These are phyloP conservation scores for Polypterus bichir DNA, from an alignment of 2,113 vertebrate genomes.

Conservation along the genomic window DNA sequence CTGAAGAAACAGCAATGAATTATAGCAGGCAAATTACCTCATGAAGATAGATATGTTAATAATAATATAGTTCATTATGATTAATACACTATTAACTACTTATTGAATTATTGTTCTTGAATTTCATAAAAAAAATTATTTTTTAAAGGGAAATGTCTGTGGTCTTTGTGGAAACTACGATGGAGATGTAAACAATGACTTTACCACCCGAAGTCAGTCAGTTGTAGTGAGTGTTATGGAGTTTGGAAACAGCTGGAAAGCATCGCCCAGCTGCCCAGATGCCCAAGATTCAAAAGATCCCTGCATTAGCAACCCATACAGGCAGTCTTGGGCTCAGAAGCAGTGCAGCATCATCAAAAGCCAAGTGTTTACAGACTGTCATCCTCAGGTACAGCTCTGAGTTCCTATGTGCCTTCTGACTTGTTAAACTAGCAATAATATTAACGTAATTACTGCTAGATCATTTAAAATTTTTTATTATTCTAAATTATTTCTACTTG, in stretches of 20 bases:
- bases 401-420: no score
- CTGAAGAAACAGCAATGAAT: no score
- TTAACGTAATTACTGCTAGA: no score
- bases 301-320: conserved; percentile 50
- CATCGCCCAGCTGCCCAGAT: conserved; percentile 43
- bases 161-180: conserved; percentile 72
- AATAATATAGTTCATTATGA: no score
- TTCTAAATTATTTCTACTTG: no score
- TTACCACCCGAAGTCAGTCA: conserved; percentile 53
- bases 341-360: conserved; percentile 63
- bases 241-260: conserved; percentile 71
- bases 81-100: no score
- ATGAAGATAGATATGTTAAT: no score
- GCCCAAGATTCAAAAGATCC: conserved; percentile 30
- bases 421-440: no score
- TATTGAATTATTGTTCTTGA: no score
- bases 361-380: conserved; percentile 49
- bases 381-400: conserved; percentile 43
- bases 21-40: no score
- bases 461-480: no score
- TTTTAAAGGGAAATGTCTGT: conserved; percentile 53
- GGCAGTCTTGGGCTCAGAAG: conserved; percentile 57
- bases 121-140: not conserved
- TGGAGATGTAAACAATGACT: conserved; percentile 55
- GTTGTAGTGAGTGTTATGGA: conserved; percentile 48